Evolutionary conservation across 2,797 vertebrate genomes (phyloP), one percentile per base, ranked within the genome.

Genomic region (Pseudochirops cupreus): DNA sequence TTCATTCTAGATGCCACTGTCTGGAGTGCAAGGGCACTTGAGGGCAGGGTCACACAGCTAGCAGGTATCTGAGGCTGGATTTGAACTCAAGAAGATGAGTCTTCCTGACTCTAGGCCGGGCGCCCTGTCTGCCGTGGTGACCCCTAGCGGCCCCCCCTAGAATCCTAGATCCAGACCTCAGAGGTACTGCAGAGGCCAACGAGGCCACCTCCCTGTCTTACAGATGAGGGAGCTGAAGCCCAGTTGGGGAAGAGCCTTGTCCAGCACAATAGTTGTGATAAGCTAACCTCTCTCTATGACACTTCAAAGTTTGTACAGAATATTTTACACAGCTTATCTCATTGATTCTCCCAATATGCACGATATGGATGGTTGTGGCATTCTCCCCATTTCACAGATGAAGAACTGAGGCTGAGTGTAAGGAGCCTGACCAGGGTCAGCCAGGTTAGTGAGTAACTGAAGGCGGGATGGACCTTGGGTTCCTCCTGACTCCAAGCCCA

Each of bases 121-220:
- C 5, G 5, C 4, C n/a, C 62, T n/a, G n/a, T n/a, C 62, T 13
- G 16, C 33, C 1, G 1, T 2, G 13, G 3, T 4, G 5, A 33
- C 62, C 13, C 33, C 14, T 33, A 1, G 62, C 24, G 5, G 62
- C 62, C 62, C 62, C 62, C 9, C 33, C 5, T 7, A 67, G 33
- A 67, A 67, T 67, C 33, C 16, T 33, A 67, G 62, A 67, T 67
- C 62, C 62, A n/a, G 10, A 59, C 6, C 28, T 59, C 24, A 12
- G 9, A 31, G 58, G 28, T 0, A 31, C 58, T 4, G 16, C 14
- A 33, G 58, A n/a, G 62, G 24, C 1, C 33, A 18, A n/a, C 6
- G 5, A n/a, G 14, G 5, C 62, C 62, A n/a, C 29, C 29, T 11
- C 56, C 33, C 33, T 33, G n/a, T 67, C n/a, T 67, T 7, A n/a